These are phyloP conservation scores for Magallana gigas DNA, from an alignment of 1,140 invertebrate species.

Conservation along the genomic window DNA sequence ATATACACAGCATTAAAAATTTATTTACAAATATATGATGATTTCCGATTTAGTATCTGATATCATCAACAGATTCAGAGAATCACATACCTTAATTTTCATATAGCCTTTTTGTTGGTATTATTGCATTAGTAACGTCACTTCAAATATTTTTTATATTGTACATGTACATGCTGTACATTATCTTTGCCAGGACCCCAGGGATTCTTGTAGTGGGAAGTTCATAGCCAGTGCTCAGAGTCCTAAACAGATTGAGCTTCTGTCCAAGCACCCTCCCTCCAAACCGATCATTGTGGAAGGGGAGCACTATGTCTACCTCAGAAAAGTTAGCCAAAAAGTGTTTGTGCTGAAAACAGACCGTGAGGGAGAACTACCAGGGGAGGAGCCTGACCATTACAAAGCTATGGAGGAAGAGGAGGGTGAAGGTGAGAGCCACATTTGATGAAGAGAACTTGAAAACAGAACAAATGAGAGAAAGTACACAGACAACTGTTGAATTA, in stretches of 20 bases:
- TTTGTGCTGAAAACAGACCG: conserved; percentile 89
- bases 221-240: conserved; percentile 96
- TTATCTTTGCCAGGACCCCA: neutral
- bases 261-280: conserved; percentile 85
- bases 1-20: no score
- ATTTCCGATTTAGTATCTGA: no score
- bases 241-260: conserved; percentile 86
- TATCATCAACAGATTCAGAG: no score
- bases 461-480: no score
- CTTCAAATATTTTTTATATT: no score
- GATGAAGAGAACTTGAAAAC: no score
- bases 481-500: no score
- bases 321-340: conserved; percentile 88
- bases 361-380: conserved; percentile 68
- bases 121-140: no score
- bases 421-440: neutral
- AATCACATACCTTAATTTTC: no score
- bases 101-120: no score
- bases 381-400: conserved; percentile 61
- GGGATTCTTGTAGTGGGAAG: conserved; percentile 84
- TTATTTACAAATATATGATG: no score
- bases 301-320: conserved; percentile 90
- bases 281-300: conserved; percentile 93
- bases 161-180: no score
- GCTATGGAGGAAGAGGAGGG: conserved; percentile 1